Evolutionary conservation across 2,113 vertebrate genomes (phyloP).

Genomic region (Tenebrosternarchus preto): DNA sequence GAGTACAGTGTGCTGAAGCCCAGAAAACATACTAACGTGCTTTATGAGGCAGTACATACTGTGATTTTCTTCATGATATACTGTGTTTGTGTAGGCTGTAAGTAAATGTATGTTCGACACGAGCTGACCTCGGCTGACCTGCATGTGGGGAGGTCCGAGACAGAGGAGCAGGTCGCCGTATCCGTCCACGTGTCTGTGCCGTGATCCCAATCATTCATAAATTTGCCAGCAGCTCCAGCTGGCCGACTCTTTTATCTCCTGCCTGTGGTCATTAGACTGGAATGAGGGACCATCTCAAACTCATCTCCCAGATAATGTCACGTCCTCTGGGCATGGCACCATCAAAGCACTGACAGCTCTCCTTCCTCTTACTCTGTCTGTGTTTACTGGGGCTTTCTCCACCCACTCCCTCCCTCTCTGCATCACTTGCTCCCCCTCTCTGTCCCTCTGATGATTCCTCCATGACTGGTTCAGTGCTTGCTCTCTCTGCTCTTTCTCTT

Average conservation of each 20-base stretch:
- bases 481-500: neutral
- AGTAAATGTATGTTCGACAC: neutral
- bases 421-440: slow-evolving; percentile 14
- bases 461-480: slow-evolving; percentile 16
- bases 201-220: slow-evolving; percentile 77
- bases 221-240: slow-evolving; percentile 56
- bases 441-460: slow-evolving; percentile 2
- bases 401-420: slow-evolving; percentile 25
- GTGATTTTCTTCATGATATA: slow-evolving; percentile 2
- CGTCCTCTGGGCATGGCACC: slow-evolving; percentile 34
- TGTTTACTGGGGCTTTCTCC: neutral
- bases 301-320: slow-evolving; percentile 46
- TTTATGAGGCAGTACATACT: neutral
- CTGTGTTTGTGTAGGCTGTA: neutral
- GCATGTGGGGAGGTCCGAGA: slow-evolving; percentile 34
- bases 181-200: slow-evolving; percentile 64
- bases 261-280: slow-evolving; percentile 45
- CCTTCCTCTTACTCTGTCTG: slow-evolving; percentile 35
- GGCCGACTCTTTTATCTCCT: slow-evolving; percentile 48
- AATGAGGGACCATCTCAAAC: slow-evolving; percentile 45
- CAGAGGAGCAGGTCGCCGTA: slow-evolving; percentile 47
- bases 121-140: slow-evolving; percentile 4
- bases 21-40: too few species aligned
- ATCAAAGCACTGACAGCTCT: slow-evolving; percentile 43
- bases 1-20: too few species aligned